Evolutionary conservation across 2,113 vertebrate species (phyloP), one percentile per base, ranked within the genome.

Genomic region (Formicarius rufipectus): DNA sequence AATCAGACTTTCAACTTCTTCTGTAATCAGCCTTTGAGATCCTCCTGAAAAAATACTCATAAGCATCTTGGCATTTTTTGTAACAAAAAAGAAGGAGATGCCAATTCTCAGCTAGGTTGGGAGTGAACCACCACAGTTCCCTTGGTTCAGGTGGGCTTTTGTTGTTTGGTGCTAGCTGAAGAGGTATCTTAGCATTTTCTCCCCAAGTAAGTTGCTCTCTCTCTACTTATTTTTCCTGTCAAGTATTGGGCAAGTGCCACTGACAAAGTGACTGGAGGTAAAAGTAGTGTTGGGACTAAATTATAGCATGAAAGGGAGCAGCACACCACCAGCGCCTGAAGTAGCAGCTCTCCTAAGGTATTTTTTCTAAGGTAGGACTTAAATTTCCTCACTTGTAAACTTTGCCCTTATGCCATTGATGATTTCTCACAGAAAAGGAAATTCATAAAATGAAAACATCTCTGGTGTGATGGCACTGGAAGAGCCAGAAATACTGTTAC

Each of bases 261-360:
- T 4, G 12, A 50, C 14, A 49, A 37, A 56, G 35, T 60, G 40
- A 14, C 12, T 10, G 27, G 40, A 6, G 16, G n/a, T 31, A 50
- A 64, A 79, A 90, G 17, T 0, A 6, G 4, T 44, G 23, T 40
- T 80, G 76, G 24, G 9, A 12, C 35, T 92, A 12, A 76, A 50
- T 0, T 76, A 8, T 37, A 9, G 8, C 1, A 0, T 18, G 20
- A 68, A 13, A 9, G 2, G 53, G 5, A 4, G 23, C 0, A 1
- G 21, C n/a, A 68, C 7, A 30, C 2, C 0, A 2, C 47, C 59
- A 58, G 45, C 25, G 11, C 19, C 33, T 53, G 49, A 82, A 55
- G 15, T 15, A 73, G 47, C 13, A 60, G 7, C 31, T 77, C 5
- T 20, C 27, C 27, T 30, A 5, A 4, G 5, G 14, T 44, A 15